Evolutionary conservation across 2,797 vertebrate genomes (phyloP).

Genomic region (Halcyon leucocephala): DNA sequence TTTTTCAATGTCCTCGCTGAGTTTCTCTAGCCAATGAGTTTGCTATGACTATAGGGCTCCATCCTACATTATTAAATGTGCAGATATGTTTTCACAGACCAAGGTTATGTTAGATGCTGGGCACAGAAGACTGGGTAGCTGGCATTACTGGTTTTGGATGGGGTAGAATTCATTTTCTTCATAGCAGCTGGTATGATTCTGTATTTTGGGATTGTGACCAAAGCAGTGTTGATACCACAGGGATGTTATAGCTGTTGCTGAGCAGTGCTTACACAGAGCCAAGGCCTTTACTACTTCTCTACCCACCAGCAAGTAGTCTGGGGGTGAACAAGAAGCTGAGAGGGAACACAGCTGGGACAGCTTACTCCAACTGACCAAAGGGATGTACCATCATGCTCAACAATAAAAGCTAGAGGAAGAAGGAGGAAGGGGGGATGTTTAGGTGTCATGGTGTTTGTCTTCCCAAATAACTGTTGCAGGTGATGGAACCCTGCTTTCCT

Average conservation of each 20-base stretch:
- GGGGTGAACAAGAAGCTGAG: fast-evolving
- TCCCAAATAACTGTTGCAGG: fast-evolving
- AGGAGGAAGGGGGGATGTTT: background rate
- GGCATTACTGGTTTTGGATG: background rate
- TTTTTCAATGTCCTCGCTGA: background rate
- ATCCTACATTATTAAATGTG: background rate
- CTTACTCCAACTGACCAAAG: background rate
- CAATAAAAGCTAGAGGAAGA: background rate
- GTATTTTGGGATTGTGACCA: background rate
- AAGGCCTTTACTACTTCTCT: background rate
- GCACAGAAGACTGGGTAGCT: background rate
- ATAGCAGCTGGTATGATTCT: background rate
- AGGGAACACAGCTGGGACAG: background rate
- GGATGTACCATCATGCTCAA: background rate
- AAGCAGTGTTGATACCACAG: background rate
- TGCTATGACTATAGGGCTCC: background rate
- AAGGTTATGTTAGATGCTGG: background rate
- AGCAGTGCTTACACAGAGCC: background rate
- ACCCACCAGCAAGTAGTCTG: fast-evolving
- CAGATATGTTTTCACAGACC: background rate
- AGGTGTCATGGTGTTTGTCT: background rate
- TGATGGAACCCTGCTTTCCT: background rate
- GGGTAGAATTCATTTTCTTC: background rate
- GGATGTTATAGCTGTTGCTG: background rate
- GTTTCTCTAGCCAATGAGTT: background rate